A percentile compares a stretch with the other conserved stretches of the same genome.
Evolutionary conservation across 2,797 vertebrate species (phyloP).

Genomic region (Scarus forsteni): DNA sequence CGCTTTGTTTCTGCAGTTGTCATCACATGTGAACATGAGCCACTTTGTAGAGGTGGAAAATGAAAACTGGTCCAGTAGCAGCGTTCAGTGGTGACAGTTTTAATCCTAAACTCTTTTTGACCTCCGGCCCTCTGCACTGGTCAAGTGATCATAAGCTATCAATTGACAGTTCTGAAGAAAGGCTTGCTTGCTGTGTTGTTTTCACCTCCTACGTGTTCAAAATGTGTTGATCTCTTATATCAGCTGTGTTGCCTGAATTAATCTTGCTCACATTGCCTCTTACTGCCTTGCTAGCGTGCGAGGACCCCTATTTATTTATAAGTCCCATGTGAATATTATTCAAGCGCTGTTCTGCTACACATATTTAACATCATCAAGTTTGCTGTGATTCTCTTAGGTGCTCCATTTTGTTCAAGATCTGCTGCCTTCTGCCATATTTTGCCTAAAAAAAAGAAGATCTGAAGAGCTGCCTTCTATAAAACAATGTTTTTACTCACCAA

Average conservation of each 20-base stretch:
- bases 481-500: slow-evolving; percentile 4
- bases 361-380: slow-evolving; percentile 29
- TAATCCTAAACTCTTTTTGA: background rate
- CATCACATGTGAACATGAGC: too few species aligned
- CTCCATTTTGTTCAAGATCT: slow-evolving; percentile 9
- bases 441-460: slow-evolving; percentile 4
- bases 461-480: slow-evolving; percentile 4
- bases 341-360: slow-evolving; percentile 3
- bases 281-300: background rate
- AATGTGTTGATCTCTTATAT: background rate
- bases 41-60: too few species aligned
- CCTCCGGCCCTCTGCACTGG: background rate
- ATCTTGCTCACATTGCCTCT: background rate
- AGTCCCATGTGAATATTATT: slow-evolving; percentile 35
- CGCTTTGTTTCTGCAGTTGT: too few species aligned
- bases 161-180: background rate
- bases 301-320: slow-evolving; percentile 31
- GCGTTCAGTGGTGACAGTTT: too few species aligned
- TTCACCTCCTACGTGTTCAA: background rate
- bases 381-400: background rate
- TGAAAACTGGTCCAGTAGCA: too few species aligned
- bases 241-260: background rate
- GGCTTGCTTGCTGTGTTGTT: background rate
- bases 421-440: slow-evolving; percentile 8
- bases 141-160: too few species aligned